Percentiles rank a stretch among this genome's conserved stretches.
Conservation (phyloP, 2,113 vertebrate genomes). For the Cyprinodon variegatus region DNA sequence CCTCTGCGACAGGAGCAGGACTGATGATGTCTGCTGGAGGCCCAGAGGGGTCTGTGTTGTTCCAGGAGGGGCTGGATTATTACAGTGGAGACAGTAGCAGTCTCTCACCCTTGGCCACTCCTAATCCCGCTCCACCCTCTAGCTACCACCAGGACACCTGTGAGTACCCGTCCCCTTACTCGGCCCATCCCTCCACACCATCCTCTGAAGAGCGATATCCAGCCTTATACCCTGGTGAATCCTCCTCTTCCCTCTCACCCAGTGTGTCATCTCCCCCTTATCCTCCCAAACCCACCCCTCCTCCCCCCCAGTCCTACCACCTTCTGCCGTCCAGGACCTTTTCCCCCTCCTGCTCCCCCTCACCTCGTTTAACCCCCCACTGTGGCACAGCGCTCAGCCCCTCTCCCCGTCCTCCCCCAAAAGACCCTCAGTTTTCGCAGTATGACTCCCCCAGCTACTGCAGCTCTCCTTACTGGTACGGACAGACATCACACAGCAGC, state of each 20-base stretch:
- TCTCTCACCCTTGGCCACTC: conserved; percentile 92
- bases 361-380: conserved; percentile 86
- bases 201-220: conserved; percentile 93
- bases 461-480: conserved; percentile 95
- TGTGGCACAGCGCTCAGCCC: conserved; percentile 90
- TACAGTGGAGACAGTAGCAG: conserved; percentile 96
- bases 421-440: conserved; percentile 91
- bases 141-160: conserved; percentile 91
- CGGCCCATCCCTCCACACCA: conserved; percentile 94
- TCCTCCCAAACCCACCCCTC: conserved; percentile 81
- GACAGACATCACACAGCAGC: conserved; percentile 80
- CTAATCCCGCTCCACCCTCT: conserved; percentile 86
- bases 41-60: conserved; percentile 85
- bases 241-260: conserved; percentile 85
- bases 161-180: conserved; percentile 95
- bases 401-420: conserved; percentile 70
- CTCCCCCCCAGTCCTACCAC: conserved; percentile 83
- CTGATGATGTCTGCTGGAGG: conserved; percentile 57
- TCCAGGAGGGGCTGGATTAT: conserved; percentile 96
- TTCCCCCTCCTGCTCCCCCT: conserved; percentile 93
- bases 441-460: conserved; percentile 97
- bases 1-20: conserved; percentile 64
- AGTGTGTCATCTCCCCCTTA: conserved; percentile 87
- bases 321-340: conserved; percentile 85
- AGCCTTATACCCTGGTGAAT: conserved; percentile 92